Conservation (phyloP, 2,797 vertebrate genomes). For the Gymnodraco acuticeps region DNA sequence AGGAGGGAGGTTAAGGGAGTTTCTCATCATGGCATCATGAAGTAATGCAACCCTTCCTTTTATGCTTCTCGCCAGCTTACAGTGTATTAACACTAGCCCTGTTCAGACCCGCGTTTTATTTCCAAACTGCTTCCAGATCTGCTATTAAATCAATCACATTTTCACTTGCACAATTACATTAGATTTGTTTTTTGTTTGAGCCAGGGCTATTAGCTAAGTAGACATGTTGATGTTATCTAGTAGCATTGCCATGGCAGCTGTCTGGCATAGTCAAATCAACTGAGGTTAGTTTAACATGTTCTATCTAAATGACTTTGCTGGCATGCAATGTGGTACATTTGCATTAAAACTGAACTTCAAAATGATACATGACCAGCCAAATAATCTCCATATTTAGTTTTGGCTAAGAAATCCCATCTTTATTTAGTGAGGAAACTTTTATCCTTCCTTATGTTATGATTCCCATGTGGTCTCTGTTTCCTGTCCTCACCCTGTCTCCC, state of each 20-base stretch:
- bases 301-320: neutral
- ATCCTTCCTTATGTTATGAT: neutral
- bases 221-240: neutral
- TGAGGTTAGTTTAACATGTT: neutral
- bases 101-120: slow-evolving; percentile 6
- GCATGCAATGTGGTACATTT: neutral
- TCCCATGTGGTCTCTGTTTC: neutral
- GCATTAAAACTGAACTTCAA: neutral
- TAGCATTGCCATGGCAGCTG: neutral
- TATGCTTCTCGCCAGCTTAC: neutral
- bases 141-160: neutral
- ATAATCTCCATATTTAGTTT: neutral
- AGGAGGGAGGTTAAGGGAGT: slow-evolving; percentile 7
- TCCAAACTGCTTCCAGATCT: neutral
- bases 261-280: slow-evolving; percentile 1
- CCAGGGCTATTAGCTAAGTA: neutral
- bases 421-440: neutral
- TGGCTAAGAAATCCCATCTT: neutral
- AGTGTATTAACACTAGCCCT: neutral
- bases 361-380: neutral
- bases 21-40: slow-evolving; percentile 20
- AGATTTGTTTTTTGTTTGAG: no score
- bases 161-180: neutral
- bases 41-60: slow-evolving; percentile 13
- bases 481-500: slow-evolving; percentile 14